Base-by-base conservation (phyloP, 1,140 invertebrate genomes). In the Conus ventricosus region DNA sequence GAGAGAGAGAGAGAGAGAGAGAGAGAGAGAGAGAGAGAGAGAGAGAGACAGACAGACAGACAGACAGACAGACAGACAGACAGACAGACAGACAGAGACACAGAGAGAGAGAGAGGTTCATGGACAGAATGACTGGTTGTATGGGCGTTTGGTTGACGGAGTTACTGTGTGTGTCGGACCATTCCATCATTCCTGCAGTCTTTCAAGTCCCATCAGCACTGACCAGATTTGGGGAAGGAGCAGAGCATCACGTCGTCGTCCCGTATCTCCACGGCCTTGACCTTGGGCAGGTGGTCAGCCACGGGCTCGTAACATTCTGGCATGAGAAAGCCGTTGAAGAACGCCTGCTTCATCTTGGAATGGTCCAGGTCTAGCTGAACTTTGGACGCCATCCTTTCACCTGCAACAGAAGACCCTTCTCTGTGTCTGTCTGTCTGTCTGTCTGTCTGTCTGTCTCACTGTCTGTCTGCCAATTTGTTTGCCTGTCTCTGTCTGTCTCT, bases 191-290 rank as follows among this genome's bases (percentile, higher is more conserved):
- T 39, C 39, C 39, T 39, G 39, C 39, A 39, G 3, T 39, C 39
- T 39, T 39, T 39, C 39, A 39, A 39, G 39, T 39, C 39, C 39
- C 39, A 3, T 39, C 39, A 39, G 39, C 4, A 53, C 84, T 54
- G 39, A 86, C 84, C 84, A 20, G 84, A 86, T 53, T 86, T 86
- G 17, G 84, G 84, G 53, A 53, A 86, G 8, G 84, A 86, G 53
- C 84, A 86, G 1, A 86, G 67, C 27, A 86, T 4, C 7, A 86
- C 63, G 53, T 86, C 84, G 51, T 86, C 84, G 10, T 75, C 39
- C 20, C 84, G 60, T 4, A 86, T 23, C 10, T 71, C 27, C 39
- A 86, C 54, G 84, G 63, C 84, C 53, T 76, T 71, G 71, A 86
- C 17, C 67, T 86, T 86, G 27, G 27, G 15, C 63, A 86, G 84